These are phyloP conservation scores for Echinops telfairi DNA, from an alignment of 2,113 vertebrate genomes.

Conservation along the genomic window DNA sequence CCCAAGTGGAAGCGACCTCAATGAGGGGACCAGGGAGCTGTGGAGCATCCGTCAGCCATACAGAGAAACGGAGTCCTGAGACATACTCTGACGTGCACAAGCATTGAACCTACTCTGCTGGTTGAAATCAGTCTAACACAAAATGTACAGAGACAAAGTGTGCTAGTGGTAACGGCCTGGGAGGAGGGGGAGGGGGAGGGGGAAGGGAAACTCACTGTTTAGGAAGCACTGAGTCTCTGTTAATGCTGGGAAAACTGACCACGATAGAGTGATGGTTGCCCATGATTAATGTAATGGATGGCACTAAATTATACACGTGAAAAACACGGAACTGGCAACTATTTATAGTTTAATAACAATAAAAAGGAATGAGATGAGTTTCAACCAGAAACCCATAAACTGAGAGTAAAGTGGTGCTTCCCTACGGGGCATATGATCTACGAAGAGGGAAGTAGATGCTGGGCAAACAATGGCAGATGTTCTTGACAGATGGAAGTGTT, in stretches of 20 bases:
- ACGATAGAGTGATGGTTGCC: not conserved
- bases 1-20: no score
- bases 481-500: not conserved
- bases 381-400: not conserved
- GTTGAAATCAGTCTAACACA: not conserved
- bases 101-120: not conserved
- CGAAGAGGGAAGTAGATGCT: not conserved
- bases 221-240: not conserved
- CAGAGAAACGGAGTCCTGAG: no score
- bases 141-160: not conserved
- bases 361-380: not conserved
- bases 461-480: not conserved
- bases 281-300: not conserved
- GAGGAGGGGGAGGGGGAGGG: not conserved
- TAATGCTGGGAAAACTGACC: not conserved
- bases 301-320: not conserved
- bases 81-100: not conserved
- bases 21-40: no score
- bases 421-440: not conserved
- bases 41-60: no score
- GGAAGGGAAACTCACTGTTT: no score
- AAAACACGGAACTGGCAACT: not conserved
- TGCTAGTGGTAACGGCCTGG: not conserved
- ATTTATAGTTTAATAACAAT: not conserved
- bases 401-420: not conserved